Evolutionary conservation across 2,797 vertebrate genomes (phyloP), one percentile per base, ranked within the genome.

Genomic region (Poeciliopsis turneri): DNA sequence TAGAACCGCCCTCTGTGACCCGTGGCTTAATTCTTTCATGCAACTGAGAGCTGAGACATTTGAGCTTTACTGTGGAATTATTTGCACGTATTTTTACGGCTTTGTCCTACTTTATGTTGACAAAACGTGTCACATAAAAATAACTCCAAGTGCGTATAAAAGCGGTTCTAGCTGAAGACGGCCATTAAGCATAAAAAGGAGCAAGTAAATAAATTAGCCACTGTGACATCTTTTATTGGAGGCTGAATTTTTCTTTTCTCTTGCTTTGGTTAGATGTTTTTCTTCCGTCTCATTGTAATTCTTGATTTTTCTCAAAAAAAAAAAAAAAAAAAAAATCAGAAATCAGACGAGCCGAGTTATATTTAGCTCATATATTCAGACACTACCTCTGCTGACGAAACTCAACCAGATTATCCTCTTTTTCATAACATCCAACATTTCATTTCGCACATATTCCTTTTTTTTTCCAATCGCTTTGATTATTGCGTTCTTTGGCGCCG

Each of bases 361-460:
- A 36, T 36, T 66, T 66, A 36, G 30, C 11, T 20, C 59, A 66
- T n/a, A 28, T 57, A 23, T 39, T 69, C 66, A 69, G 39, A 69
- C 23, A 41, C 10, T 23, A 10, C 18, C 64, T 66, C 33, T 66
- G 10, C 23, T 43, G 23, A 69, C 66, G 15, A 69, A 69, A 43
- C 61, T 41, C 36, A 39, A 49, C 46, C 28, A 72, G 46, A 72
- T 72, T 72, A 72, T 51, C 30, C 47, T 49, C 18, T 72, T 72
- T 43, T 11, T 23, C 66, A 69, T 69, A 69, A 69, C 43, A 39
- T 36, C 66, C 51, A 36, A 73, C 30, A 39, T 51, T 73, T 53
- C 47, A 36, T 53, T 73, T 73, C 1, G 4, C 47, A 73, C 47
- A 51, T 25, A n/a, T 51, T 53, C 51, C 20, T 43, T 69, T 11